Evolutionary conservation across 2,113 vertebrate species (phyloP), one percentile per base, ranked within the genome.

Genomic region (Trichechus manatus): DNA sequence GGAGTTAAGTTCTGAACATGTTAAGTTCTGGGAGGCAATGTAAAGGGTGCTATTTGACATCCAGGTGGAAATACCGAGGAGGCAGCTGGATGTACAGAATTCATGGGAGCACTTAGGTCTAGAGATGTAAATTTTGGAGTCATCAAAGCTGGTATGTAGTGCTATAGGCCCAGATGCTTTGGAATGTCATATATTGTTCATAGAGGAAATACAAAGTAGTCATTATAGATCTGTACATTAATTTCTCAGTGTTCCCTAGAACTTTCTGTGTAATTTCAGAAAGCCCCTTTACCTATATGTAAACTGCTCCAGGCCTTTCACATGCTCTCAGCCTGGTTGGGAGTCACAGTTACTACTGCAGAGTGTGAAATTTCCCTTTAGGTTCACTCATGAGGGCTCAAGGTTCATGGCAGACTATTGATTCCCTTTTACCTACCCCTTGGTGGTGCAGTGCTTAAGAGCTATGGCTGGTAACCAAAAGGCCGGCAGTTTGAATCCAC

Each of bases 121-220:
- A 93, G 87, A 89, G 31, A 85, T 50, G 86, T 17, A 96, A 93
- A 63, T 84, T 15, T 93, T n/a, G 19, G 53, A 89, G n/a, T 86
- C 56, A 68, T 75, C 31, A 82, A 70, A 87, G 20, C 64, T 92
- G 47, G 15, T 74, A 82, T 63, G 33, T 87, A 61, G 86, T 89
- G 82, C 68, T 70, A n/a, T 42, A 64, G 88, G n/a, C 20, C 72
- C 96, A 63, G 70, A 87, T 66, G 36, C 44, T 89, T 96, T 79
- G 33, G 79, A 56, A 74, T 86, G 80, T 53, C 75, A 14, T 87
- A 59, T 89, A 13, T 82, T 93, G 20, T 79, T 95, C 70, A 92
- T 36, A 94, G 88, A 19, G 27, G 23, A 74, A n/a, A 74, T 56
- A 94, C 23, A 86, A 36, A 94, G 68, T 79, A 82, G 61, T 80